Conservation (phyloP, 2,797 vertebrate species). For the Zenarchopterus dispar region DNA sequence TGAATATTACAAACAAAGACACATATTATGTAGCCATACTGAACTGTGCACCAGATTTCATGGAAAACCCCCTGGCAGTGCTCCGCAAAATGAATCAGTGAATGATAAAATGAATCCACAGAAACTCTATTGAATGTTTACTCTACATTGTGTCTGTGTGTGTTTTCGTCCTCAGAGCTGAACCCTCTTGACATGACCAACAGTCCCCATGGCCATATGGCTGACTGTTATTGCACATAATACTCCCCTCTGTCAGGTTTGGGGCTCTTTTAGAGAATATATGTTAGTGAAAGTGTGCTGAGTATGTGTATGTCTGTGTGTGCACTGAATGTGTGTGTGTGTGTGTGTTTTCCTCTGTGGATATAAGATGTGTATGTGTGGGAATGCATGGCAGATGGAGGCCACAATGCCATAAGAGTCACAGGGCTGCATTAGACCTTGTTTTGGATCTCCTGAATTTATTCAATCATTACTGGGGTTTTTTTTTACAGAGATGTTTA, state of each 20-base stretch:
- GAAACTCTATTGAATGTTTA: slow-evolving; percentile 56
- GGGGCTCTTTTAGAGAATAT: slow-evolving; percentile 32
- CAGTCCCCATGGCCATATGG: slow-evolving; percentile 68
- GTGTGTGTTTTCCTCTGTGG: slow-evolving; percentile 10
- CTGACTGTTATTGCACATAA: slow-evolving; percentile 66
- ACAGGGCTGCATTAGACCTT: slow-evolving; percentile 10
- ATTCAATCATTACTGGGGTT: too few relatives aligned
- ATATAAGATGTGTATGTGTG: slow-evolving; percentile 3
- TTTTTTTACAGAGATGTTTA: too few relatives aligned
- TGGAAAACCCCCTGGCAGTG: slow-evolving; percentile 55
- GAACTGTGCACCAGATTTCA: slow-evolving; percentile 54
- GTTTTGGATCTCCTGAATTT: background rate
- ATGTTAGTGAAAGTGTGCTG: slow-evolving; percentile 24
- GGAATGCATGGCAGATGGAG: slow-evolving; percentile 45
- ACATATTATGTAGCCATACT: slow-evolving; percentile 56
- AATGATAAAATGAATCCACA: slow-evolving; percentile 55
- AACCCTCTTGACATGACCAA: slow-evolving; percentile 56
- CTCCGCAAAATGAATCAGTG: slow-evolving; percentile 63
- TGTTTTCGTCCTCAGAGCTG: slow-evolving; percentile 35
- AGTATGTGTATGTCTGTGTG: slow-evolving; percentile 14
- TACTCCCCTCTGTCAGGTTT: slow-evolving; percentile 45
- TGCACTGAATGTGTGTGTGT: slow-evolving; percentile 24
- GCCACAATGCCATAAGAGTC: slow-evolving; percentile 18
- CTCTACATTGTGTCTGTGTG: slow-evolving; percentile 18
- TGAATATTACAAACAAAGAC: slow-evolving; percentile 63